Evolutionary conservation across 2,888 invertebrate genomes (phyloP), one percentile per base, ranked within the genome.

Genomic region (Papilio elwesi): DNA sequence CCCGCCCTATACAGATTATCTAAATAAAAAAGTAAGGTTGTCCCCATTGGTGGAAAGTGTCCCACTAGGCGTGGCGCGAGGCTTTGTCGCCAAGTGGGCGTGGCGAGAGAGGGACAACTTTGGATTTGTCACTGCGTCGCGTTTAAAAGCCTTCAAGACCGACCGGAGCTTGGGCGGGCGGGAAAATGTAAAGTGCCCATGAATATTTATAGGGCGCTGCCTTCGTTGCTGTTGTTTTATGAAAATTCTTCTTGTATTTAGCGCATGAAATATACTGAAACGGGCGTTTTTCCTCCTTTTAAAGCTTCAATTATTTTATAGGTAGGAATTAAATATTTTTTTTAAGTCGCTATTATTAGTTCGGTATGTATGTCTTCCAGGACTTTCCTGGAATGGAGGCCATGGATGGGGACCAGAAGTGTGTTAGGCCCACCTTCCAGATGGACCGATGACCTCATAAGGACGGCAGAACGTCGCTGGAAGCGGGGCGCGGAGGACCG

Each of bases 31-130:
- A 86, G 77, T 79, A 77, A 74, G 74, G 71, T 66, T 68, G 69
- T 49, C 70, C 71, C 74, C 76, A 90, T 92, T 93, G 92, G 93
- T 87, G 86, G 86, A 88, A 92, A 92, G 72, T 93, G 93, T 93
- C 93, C 84, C 92, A 74, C 70, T 83, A 83, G 93, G 93, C 92
- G 93, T 92, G 92, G 87, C 81, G 72, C 75, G 77, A 85, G 84
- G 83, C 83, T 89, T 90, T 93, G 92, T 93, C 93, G 91, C 92
- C 89, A 88, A 89, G 38, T 83, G 84, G 93, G 93, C 92, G 93
- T 92, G 92, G 87, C 83, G 80, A 78, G 84, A 87, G 80, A 76
- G 87, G 84, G 88, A 88, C 86, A 80, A 78, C 82, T 81, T 77
- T 74, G 76, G 82, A 81, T 84, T 85, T 92, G 92, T 93, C 92